A percentile compares a stretch with the other conserved stretches of the same genome.
phyloP scores from a whole-genome alignment of 2,888 invertebrate species.

The Eupeodes latifasciatus region DNA sequence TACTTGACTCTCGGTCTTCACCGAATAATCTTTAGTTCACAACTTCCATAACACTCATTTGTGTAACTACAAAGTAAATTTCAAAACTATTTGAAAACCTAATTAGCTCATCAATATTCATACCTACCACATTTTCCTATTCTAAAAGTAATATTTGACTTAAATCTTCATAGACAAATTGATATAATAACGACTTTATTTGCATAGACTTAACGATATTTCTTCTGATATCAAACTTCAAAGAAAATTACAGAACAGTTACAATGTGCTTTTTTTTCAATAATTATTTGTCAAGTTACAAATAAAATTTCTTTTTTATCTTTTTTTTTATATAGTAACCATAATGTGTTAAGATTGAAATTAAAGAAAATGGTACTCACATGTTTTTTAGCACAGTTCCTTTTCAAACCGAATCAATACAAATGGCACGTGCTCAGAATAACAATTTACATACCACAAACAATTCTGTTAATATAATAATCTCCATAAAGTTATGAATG shows the following conservation, averaged over 20 bases:
- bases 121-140: too few species aligned
- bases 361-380: background rate
- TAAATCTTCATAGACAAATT: too few species aligned
- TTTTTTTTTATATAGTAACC: background rate
- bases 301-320: background rate
- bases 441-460: background rate
- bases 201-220: background rate
- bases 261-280: background rate
- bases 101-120: too few species aligned
- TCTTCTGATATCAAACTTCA: background rate
- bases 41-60: too few species aligned
- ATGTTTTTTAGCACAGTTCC: conserved; percentile 2
- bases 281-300: background rate
- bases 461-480: background rate
- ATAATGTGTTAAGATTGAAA: background rate
- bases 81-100: too few species aligned
- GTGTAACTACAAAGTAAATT: too few species aligned
- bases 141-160: too few species aligned
- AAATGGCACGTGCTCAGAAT: conserved; percentile 11
- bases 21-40: too few species aligned
- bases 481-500: background rate
- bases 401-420: conserved; percentile 8
- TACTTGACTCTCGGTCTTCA: too few species aligned
- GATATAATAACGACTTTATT: too few species aligned
- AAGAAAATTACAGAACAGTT: background rate